Evolutionary conservation across 2,113 vertebrate genomes (phyloP), one percentile per base, ranked within the genome.

Genomic region (Cranoglanis bouderius): DNA sequence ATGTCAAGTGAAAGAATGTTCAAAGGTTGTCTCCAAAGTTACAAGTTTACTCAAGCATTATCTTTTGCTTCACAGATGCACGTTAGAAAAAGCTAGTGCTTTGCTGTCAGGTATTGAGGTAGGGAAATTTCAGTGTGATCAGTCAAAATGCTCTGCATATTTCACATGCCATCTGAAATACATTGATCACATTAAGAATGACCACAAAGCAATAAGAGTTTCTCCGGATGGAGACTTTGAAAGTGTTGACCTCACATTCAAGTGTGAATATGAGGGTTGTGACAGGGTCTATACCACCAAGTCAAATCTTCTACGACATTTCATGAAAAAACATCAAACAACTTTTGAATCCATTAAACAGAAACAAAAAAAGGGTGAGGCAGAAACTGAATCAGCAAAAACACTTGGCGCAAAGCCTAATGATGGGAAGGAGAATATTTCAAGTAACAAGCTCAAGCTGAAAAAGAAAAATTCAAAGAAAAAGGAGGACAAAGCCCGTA

Each of bases 321-420:
- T 99, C 91, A 98, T 99, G 94, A 98, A 98, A 94, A 99, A 99
- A 90, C 98, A 99, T 86, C 95, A 98, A 55, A 97, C 98, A 77
- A 96, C 96, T 90, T 98, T 99, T 94, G 97, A 98, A 93, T 96
- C 97, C 88, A 84, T 91, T 83, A 98, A 97, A 95, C 91, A 97
- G 86, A 94, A 98, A 94, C 93, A 96, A 93, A 89, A 90, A 84
- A 89, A 59, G 55, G 16, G n/a, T 5, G 78, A 78, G 4, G n/a
- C 21, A 21, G 59, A 88, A 46, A 84, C 74, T 53, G 61, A 92
- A 96, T 94, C 94, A 95, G 91, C 94, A 96, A 94, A 96, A 94
- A 90, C 95, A 96, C 85, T 96, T n/a, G 83, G 72, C 95, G 90
- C 96, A 94, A 91, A 96, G 93, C 93, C 93, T 40, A 95, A 53